Conservation (phyloP, 2,797 vertebrate genomes). For the Megaceryle alcyon region DNA sequence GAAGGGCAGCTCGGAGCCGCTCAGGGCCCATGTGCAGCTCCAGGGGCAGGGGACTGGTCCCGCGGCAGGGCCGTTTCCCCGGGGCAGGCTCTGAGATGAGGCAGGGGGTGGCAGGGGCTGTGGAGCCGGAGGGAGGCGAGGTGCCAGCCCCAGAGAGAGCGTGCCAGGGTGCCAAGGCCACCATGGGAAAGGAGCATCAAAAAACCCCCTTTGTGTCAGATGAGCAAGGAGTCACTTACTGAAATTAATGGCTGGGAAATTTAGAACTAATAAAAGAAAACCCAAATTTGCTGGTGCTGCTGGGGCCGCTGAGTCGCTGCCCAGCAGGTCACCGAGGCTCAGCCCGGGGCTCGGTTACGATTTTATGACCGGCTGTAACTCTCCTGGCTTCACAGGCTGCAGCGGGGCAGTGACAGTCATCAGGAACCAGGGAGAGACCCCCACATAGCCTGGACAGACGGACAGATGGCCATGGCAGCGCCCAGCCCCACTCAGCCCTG, state of each 20-base stretch:
- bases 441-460: no score
- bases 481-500: neutral
- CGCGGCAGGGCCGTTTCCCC: neutral
- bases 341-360: rapidly evolving
- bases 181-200: neutral
- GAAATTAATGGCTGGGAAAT: constrained; percentile 50
- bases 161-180: neutral
- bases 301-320: neutral
- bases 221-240: neutral
- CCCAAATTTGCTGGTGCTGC: neutral
- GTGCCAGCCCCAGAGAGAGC: rapidly evolving
- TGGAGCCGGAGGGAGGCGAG: rapidly evolving
- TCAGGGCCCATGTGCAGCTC: neutral
- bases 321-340: neutral
- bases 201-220: neutral
- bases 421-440: neutral
- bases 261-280: constrained; percentile 24
- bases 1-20: neutral
- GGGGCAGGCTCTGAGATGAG: neutral
- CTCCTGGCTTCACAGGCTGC: neutral
- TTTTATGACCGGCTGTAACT: rapidly evolving
- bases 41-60: no score
- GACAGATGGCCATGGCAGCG: rapidly evolving
- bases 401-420: rapidly evolving
- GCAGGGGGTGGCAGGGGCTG: neutral